Evolutionary conservation across 2,113 vertebrate species (phyloP), one percentile per base, ranked within the genome.

Genomic region (Jaculus jaculus): DNA sequence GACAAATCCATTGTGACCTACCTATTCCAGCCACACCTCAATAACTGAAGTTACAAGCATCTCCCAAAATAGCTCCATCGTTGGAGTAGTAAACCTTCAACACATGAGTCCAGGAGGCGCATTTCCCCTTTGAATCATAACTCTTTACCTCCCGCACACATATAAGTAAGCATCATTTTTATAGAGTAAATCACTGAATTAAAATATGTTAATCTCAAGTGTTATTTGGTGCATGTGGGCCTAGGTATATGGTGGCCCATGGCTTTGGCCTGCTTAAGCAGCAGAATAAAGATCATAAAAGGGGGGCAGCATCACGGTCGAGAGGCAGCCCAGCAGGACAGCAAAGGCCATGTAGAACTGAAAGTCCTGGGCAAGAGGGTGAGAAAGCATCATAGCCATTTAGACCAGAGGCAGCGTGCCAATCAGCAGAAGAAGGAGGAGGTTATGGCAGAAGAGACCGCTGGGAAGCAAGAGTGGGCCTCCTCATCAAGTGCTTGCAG

Each of bases 201-300:
- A 30, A 80, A 87, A 92, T 61, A 71, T 61, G 42, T 87, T 0
- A 15, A 61, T 61, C 18, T 74, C 7, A 8, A 16, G 21, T 51
- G 58, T 2, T 42, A 34, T 26, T 69, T 0, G 9, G 3, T 28
- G 24, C 96, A 92, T 20, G 95, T 87, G 94, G 58, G 28, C 20
- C 0, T 15, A 2, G 6, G n/a, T n/a, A n/a, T 1, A 96, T 86
- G 95, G 99, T 98, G 60, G 98, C 97, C 0, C 99, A 99, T 88
- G 98, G 99, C 37, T 58, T 99, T 0, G 99, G 99, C 11, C 83
- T 98, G 60, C 98, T 98, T 12, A 99, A 99, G 96, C 99, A 99
- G 97, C 99, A 99, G 96, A 99, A 99, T 96, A 99, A 99, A 93
- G 96, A 98, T 3, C 99, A 99, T 93, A 99, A 99, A 99, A 94